A percentile compares a stretch with the other conserved stretches of the same genome.
Conservation (phyloP, 2,797 vertebrate species). For the Enteromius unitaeniatus region DNA sequence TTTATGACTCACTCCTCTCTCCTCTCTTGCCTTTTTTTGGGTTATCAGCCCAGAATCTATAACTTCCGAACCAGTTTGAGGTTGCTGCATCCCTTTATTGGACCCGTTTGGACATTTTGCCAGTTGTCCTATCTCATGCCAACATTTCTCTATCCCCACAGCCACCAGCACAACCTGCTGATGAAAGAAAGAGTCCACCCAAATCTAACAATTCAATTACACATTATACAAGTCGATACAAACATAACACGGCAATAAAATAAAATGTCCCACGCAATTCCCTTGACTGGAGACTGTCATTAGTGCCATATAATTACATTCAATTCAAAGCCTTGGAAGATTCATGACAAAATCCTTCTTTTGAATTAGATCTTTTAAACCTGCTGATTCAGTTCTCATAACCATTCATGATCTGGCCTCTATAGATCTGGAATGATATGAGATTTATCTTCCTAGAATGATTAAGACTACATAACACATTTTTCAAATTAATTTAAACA, state of each 20-base stretch:
- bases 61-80: constrained; percentile 15
- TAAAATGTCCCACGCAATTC: not conserved
- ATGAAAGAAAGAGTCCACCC: not conserved
- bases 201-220: not conserved
- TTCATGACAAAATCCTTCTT: not conserved
- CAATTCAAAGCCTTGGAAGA: not conserved
- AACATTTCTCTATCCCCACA: not conserved
- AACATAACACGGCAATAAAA: too few relatives aligned
- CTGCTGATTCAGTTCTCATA: not conserved
- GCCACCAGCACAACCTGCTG: not conserved
- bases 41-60: constrained; percentile 11
- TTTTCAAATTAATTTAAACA: not conserved
- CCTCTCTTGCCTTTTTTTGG: constrained; percentile 40
- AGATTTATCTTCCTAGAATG: not conserved
- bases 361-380: not conserved
- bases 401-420: not conserved
- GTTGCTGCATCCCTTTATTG: constrained; percentile 1
- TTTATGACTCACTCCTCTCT: constrained; percentile 39
- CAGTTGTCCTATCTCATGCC: not conserved
- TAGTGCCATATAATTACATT: not conserved
- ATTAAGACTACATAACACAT: not conserved
- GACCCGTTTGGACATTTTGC: not conserved
- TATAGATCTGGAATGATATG: not conserved
- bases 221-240: not conserved
- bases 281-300: not conserved